phyloP scores from a whole-genome alignment of 1,140 invertebrate genomes.

The Wiebesia pumilae region DNA sequence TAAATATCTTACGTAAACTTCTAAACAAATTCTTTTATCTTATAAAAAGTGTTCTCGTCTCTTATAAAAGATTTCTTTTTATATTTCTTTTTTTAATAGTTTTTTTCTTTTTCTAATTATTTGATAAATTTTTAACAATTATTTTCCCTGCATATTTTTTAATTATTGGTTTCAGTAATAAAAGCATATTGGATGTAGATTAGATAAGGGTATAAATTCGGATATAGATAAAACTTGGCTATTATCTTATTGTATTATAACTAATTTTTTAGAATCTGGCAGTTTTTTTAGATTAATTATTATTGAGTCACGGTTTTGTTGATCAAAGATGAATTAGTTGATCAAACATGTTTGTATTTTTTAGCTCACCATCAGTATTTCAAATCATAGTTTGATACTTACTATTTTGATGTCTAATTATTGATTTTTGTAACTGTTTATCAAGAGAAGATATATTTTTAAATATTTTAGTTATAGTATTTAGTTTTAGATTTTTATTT shows the following conservation, averaged over 20 bases:
- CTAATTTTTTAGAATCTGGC: neutral
- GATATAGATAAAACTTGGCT: neutral
- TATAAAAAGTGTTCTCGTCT: neutral
- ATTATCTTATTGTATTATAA: conserved; percentile 23
- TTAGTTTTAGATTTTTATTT: conserved; percentile 15
- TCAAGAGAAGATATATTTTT: neutral
- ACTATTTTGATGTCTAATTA: neutral
- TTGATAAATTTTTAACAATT: conserved; percentile 12
- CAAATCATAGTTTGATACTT: conserved; percentile 3
- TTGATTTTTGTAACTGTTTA: neutral
- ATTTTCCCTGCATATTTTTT: conserved; percentile 23
- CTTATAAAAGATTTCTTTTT: neutral
- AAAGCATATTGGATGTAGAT: neutral
- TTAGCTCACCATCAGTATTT: neutral
- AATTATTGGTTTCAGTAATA: conserved; percentile 11
- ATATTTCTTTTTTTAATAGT: neutral
- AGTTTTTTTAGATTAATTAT: conserved; percentile 23
- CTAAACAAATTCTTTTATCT: neutral
- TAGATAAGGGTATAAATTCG: too few relatives aligned
- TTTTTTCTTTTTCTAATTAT: conserved; percentile 13
- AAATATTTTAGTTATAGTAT: conserved; percentile 2
- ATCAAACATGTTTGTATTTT: conserved; percentile 15
- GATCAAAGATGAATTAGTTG: neutral
- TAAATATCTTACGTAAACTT: neutral
- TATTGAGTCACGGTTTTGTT: neutral